Evolutionary conservation across 1,140 invertebrate species (phyloP).

Genomic region (Archegozetes longisetosus): DNA sequence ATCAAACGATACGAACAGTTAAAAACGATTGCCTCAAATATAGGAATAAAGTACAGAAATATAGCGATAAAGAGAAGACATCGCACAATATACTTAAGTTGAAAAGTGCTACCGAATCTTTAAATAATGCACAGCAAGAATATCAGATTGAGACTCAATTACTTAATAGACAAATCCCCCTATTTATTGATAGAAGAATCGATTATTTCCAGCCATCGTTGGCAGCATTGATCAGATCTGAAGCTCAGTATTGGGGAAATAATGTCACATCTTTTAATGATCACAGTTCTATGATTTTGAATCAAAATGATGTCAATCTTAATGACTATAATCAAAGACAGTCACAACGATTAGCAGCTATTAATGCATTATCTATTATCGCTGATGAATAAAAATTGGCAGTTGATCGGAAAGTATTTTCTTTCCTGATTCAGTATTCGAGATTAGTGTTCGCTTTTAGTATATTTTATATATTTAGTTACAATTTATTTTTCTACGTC

Average conservation of each 20-base stretch:
- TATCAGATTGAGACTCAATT: background rate
- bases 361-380: background rate
- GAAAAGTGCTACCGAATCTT: background rate
- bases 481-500: too few species aligned
- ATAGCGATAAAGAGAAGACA: constrained; percentile 8
- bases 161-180: constrained; percentile 4
- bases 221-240: constrained; percentile 11
- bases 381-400: background rate
- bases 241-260: background rate
- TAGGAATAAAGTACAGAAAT: constrained; percentile 1
- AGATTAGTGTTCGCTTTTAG: too few species aligned
- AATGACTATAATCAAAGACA: background rate
- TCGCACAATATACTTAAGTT: constrained; percentile 10
- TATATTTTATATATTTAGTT: too few species aligned
- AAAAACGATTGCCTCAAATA: constrained; percentile 4
- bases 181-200: constrained; percentile 7
- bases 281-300: background rate
- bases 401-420: too few species aligned
- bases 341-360: background rate
- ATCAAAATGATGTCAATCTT: background rate
- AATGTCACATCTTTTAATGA: constrained; percentile 1
- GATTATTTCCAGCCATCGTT: constrained; percentile 17
- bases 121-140: constrained; percentile 4
- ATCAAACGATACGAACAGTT: constrained; percentile 14
- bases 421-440: too few species aligned